A percentile compares a stretch with the other conserved stretches of the same genome.
Evolutionary conservation across 2,113 vertebrate species (phyloP).

Genomic region (Ranitomeya imitator): DNA sequence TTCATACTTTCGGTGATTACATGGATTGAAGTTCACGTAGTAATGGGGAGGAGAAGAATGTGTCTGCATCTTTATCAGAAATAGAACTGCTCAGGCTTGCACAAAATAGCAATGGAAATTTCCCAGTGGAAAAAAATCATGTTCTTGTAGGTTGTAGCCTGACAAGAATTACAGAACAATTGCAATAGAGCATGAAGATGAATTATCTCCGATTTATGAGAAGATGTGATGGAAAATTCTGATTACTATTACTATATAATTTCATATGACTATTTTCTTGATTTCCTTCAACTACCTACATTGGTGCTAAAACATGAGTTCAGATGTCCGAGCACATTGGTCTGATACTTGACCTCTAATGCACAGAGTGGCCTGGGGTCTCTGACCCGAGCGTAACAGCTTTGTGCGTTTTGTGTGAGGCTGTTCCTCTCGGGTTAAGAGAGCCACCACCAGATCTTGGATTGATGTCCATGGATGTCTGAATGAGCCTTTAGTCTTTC

Average conservation of each 20-base stretch:
- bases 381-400: too few relatives aligned
- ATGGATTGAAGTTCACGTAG: neutral
- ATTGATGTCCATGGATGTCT: too few relatives aligned
- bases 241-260: neutral
- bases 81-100: neutral
- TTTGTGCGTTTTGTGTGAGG: too few relatives aligned
- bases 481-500: too few relatives aligned
- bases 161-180: neutral
- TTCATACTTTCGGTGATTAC: neutral
- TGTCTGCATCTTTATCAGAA: neutral
- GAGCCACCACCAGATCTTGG: too few relatives aligned
- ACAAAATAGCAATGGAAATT: neutral
- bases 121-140: neutral
- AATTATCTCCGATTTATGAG: neutral
- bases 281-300: too few relatives aligned
- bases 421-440: too few relatives aligned
- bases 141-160: neutral
- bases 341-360: too few relatives aligned
- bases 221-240: neutral
- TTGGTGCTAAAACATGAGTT: too few relatives aligned
- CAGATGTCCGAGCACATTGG: too few relatives aligned
- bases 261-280: too few relatives aligned
- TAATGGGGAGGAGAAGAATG: neutral
- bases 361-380: too few relatives aligned
- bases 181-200: neutral